phyloP scores from a whole-genome alignment of 2,797 vertebrate species.

The Arrhamphus sclerolepis region DNA sequence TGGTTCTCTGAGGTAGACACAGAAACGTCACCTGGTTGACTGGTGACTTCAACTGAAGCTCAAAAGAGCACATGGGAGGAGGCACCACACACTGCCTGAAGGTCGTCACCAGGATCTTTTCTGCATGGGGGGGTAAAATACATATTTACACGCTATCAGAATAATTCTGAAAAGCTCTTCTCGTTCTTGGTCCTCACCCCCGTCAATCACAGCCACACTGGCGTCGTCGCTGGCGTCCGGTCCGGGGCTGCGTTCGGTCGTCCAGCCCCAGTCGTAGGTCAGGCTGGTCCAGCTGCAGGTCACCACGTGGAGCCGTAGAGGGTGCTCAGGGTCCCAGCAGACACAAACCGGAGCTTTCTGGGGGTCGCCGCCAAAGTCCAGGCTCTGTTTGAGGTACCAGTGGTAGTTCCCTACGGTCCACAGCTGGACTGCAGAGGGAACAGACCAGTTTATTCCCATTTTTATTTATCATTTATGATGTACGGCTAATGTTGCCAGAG shows the following conservation, averaged over 20 bases:
- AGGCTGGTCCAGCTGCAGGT: conserved; percentile 84
- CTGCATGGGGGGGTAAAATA: conserved; percentile 66
- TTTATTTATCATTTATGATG: no score
- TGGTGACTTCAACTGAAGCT: conserved; percentile 81
- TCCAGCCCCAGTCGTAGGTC: conserved; percentile 91
- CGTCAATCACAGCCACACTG: conserved; percentile 93
- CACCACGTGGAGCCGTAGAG: conserved; percentile 85
- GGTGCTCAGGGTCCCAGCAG: conserved; percentile 86
- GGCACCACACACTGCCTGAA: conserved; percentile 90
- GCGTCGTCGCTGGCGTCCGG: conserved; percentile 75
- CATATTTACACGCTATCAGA: neutral
- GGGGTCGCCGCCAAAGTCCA: conserved; percentile 82
- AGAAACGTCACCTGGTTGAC: conserved; percentile 90
- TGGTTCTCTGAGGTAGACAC: conserved; percentile 74
- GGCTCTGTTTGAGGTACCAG: conserved; percentile 97
- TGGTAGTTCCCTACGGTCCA: conserved; percentile 95
- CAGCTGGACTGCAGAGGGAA: conserved; percentile 85
- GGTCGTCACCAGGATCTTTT: conserved; percentile 88
- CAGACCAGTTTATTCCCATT: no score
- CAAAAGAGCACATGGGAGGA: conserved; percentile 91
- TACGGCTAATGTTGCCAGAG: neutral
- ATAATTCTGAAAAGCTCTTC: neutral
- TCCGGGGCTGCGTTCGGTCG: conserved; percentile 83
- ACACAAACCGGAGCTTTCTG: conserved; percentile 81
- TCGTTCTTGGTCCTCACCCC: conserved; percentile 78